These are phyloP conservation scores for Pyralis farinalis DNA, from an alignment of 2,888 invertebrate genomes.

Conservation along the genomic window DNA sequence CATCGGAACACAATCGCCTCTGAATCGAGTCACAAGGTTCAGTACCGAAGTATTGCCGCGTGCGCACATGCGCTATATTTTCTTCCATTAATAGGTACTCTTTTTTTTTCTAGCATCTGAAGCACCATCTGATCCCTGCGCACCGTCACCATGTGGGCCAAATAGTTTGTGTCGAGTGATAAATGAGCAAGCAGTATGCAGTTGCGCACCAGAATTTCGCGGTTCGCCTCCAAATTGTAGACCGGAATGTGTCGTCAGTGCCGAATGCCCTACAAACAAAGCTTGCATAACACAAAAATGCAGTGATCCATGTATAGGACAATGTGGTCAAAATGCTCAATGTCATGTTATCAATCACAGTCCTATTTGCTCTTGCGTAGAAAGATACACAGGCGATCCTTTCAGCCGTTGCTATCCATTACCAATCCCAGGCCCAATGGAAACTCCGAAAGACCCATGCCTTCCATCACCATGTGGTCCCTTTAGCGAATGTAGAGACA, in stretches of 20 bases:
- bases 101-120: slow-evolving; percentile 48
- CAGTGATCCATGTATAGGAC: slow-evolving; percentile 85
- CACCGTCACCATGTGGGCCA: slow-evolving; percentile 90
- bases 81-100: not conserved
- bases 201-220: slow-evolving; percentile 83
- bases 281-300: slow-evolving; percentile 87
- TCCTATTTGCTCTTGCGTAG: slow-evolving; percentile 85
- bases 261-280: slow-evolving; percentile 84
- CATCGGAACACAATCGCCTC: no score
- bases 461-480: slow-evolving; percentile 84
- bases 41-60: no score
- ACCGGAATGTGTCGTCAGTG: slow-evolving; percentile 86
- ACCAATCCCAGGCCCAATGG: slow-evolving; percentile 32
- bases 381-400: slow-evolving; percentile 83
- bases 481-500: slow-evolving; percentile 83
- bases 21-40: no score
- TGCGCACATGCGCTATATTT: no score
- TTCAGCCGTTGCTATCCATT: slow-evolving; percentile 80
- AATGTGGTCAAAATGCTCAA: slow-evolving; percentile 86
- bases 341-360: slow-evolving; percentile 88
- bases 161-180: slow-evolving; percentile 89
- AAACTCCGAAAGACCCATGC: slow-evolving; percentile 75
- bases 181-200: slow-evolving; percentile 86
- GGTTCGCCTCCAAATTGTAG: slow-evolving; percentile 86
- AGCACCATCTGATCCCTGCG: slow-evolving; percentile 81